Conservation (phyloP, 37 sponge, comb jelly and placozoan species). For the Haliclona indistincta region DNA sequence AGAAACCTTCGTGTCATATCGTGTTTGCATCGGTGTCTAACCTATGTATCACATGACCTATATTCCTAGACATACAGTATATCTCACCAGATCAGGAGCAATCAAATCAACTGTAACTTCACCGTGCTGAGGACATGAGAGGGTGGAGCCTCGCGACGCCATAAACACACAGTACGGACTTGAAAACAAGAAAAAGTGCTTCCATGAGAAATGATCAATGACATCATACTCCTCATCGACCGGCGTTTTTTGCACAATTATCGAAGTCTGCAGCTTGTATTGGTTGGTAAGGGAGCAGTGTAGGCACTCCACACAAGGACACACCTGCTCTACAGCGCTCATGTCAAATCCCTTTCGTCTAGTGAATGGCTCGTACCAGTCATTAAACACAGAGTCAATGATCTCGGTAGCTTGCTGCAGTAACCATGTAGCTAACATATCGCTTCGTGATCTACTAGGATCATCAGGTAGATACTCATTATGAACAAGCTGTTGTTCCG, state of each 20-base stretch:
- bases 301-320: slow-evolving; percentile 52
- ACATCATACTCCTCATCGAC: background rate
- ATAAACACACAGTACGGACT: slow-evolving; percentile 20
- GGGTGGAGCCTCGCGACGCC: background rate
- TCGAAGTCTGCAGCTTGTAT: background rate
- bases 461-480: background rate
- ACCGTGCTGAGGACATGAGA: slow-evolving; percentile 63
- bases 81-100: slow-evolving; percentile 81
- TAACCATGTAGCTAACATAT: slow-evolving; percentile 66
- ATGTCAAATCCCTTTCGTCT: slow-evolving; percentile 27
- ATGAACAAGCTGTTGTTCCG: slow-evolving; percentile 11
- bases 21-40: too few species aligned
- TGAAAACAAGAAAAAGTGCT: slow-evolving; percentile 45
- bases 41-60: too few species aligned
- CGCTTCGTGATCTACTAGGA: background rate
- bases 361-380: slow-evolving; percentile 87
- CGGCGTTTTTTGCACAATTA: background rate
- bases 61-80: too few species aligned
- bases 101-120: slow-evolving; percentile 29
- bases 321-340: slow-evolving; percentile 11
- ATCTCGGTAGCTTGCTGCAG: slow-evolving; percentile 61
- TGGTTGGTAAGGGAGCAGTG: background rate
- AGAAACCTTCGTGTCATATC: too few species aligned
- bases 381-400: slow-evolving; percentile 76
- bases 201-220: background rate